Percentiles rank a stretch among this genome's conserved stretches.
Evolutionary conservation across 2,888 invertebrate genomes (phyloP).

Genomic region (Oligia latruncula): DNA sequence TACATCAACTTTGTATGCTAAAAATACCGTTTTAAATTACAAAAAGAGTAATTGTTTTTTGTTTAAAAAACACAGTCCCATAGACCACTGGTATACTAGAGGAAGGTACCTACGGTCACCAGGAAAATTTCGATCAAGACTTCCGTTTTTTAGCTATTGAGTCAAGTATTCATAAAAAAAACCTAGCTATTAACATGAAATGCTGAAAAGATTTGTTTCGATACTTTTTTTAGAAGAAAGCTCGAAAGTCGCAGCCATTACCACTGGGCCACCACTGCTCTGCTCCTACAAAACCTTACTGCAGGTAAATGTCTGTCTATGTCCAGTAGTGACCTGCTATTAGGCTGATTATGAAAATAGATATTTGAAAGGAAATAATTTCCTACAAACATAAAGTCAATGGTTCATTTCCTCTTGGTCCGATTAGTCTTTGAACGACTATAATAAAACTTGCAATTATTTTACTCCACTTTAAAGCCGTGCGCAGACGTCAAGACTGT

Average conservation of each 20-base stretch:
- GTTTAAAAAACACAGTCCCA: background rate
- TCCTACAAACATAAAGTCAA: slow-evolving; percentile 11
- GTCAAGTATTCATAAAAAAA: too few relatives aligned
- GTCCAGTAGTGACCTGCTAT: background rate
- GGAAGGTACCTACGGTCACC: background rate
- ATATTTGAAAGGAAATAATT: slow-evolving; percentile 6
- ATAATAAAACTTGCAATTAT: slow-evolving; percentile 1
- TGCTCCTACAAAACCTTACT: background rate
- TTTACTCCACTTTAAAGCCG: background rate
- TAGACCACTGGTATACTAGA: background rate
- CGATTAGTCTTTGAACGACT: background rate
- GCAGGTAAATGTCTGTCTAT: background rate
- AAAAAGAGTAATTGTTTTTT: background rate
- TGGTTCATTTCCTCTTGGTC: slow-evolving; percentile 6
- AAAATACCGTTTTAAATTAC: slow-evolving; percentile 62
- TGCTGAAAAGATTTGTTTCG: too few relatives aligned
- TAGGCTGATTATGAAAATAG: background rate
- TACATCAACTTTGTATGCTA: slow-evolving; percentile 31
- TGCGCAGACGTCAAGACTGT: background rate
- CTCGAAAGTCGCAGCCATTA: too few relatives aligned
- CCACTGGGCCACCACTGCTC: too few relatives aligned
- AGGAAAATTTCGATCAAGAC: too few relatives aligned
- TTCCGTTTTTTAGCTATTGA: too few relatives aligned
- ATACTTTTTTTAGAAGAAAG: too few relatives aligned
- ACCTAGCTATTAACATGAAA: too few relatives aligned